Base-by-base conservation (phyloP, 1,140 invertebrate species). In the Aphelinus certus region DNA sequence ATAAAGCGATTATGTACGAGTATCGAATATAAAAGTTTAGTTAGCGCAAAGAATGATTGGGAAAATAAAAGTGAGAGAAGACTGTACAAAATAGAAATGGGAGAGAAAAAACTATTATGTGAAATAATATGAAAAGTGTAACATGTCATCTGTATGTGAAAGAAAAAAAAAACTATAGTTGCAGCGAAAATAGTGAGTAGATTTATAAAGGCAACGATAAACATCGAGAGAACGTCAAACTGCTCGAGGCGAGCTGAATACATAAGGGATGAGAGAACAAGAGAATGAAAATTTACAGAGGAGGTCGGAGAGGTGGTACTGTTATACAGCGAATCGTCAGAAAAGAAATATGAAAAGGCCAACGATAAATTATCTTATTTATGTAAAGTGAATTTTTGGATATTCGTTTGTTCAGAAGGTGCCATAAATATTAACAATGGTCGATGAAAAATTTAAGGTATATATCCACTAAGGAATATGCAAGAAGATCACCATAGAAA, bases 161-260 rank as follows among this genome's bases (percentile, higher is more conserved):
- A 26, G 26, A 26, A 26, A 26, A 26, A 26, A 26, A 26, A 26
- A 26, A 26, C 26, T 26, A 26, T 0, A 26, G 26, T 26, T 26
- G 26, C 26, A 26, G 26, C 26, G 45, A 61, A 61, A 4, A 61
- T 5, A 4, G 45, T 45, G 2, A 46, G 60, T 61, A 43, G 42
- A 61, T 61, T 61, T 61, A 61, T 61, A 61, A 4, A 61, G 60
- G 60, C 3, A 43, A 64, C 48, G 7, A 64, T 10, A 64, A 48
- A 64, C 62, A 49, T 47, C 3, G 62, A 49, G 10, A 26, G 3
- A 49, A 64, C 10, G 47, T 26, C 9, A 10, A 64, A 64, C 45
- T 4, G 2, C 2, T 61, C 9, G 60, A 61, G 26, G 26, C 26
- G 26, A 26, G 26, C 26, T 26, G 26, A 26, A 26, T 26, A 26